Evolutionary conservation across 2,113 vertebrate genomes (phyloP), one percentile per base, ranked within the genome.

Genomic region (Microcebus griseorufus): DNA sequence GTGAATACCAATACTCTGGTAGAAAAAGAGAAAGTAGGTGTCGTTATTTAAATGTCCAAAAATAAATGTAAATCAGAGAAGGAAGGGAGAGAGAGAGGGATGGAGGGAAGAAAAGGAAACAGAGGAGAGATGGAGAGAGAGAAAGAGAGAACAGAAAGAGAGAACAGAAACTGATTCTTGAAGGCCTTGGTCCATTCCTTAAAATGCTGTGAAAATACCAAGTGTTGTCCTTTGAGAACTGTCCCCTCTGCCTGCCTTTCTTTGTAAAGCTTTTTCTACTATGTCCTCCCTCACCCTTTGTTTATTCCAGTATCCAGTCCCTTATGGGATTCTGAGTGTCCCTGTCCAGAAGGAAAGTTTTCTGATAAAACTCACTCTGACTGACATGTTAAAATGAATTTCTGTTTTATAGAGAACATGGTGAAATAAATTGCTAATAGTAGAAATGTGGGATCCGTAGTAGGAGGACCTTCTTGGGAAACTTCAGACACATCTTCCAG

Each of bases 21-120:
- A 72, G 81, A 88, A 78, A 94, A 67, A 58, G 72, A 60, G n/a
- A 89, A 76, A 64, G 39, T 27, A 81, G 55, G 5, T 13, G n/a
- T 1, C 11, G 20, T 70, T 64, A 62, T 91, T 91, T 55, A 76
- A 81, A 37, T 78, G 64, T 58, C 82, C 32, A 78, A 94, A 94
- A 69, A 67, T 64, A 88, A 84, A 51, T 37, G 17, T 53, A 70
- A 93, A 60, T 76, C 89, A 96, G 37, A 75, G 83, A 81, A 82
- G 14, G 42, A 90, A 95, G 62, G 37, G 37, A 34, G 17, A 2
- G 4, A 80, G 39, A 29, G 12, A 12, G 5, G 5, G 4, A 17
- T 9, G 3, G 27, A 69, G 13, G 16, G 27, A 60, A 29, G 39
- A 7, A 62, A 20, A 39, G 42, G 18, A 18, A 85, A 45, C 13